Base-by-base conservation (phyloP, 2,797 vertebrate species). In the Austrolebias charrua region DNA sequence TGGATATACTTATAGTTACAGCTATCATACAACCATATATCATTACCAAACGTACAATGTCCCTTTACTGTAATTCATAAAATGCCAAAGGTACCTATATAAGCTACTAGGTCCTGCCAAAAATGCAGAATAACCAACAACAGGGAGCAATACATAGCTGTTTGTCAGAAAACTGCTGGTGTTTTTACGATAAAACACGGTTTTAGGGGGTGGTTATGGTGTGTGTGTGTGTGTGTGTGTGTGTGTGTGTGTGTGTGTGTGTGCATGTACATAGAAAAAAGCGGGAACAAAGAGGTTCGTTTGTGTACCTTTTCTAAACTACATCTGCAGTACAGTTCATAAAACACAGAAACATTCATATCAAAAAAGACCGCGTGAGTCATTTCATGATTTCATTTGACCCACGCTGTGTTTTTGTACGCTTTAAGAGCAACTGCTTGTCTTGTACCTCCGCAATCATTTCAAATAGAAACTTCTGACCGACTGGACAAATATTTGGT, bases 51-150 rank as follows among this genome's bases (percentile, higher is more conserved):
- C 86, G 65, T 88, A 92, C 87, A 90, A 84, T 86, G 77, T 88
- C 86, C 86, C 81, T 90, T 89, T 83, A 87, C 82, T 86, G 81
- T 78, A 84, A 86, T 87, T 84, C 82, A 83, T 87, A 88, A 90
- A 91, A 92, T 91, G 90, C 86, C 87, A 89, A 91, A 90, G 87
- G 90, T 92, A 92, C 91, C 91, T 89, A 89, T 89, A 86, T 83
- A 83, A 82, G 86, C 86, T 88, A 85, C 84, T 71, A 80, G 67
- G 56, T 85, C 78, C 88, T 84, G 89, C 88, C 79, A 71, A 81
- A 86, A 90, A 86, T 78, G 85, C 83, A 86, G 83, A 80, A 84
- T 33, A 82, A 84, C 71, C 75, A 76, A 86, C 83, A 87, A 86
- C 82, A 85, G 80, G 73, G 71, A 87, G 71, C 74, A 84, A 84